Evolutionary conservation across 2,113 vertebrate species (phyloP).

Genomic region (Narcine bancroftii): DNA sequence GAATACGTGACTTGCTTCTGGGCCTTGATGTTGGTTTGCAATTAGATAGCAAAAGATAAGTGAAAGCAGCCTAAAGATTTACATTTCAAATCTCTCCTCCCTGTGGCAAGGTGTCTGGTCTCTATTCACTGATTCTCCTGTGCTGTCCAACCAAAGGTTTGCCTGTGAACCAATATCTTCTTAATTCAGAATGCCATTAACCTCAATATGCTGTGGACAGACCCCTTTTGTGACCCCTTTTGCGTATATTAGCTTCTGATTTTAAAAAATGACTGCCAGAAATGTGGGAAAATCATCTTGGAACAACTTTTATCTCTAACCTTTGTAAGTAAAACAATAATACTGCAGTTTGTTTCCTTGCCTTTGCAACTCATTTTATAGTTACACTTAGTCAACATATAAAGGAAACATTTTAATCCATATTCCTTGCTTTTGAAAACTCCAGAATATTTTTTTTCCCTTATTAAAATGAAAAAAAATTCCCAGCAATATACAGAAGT

Average conservation of each 20-base stretch:
- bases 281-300: neutral
- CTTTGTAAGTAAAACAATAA: neutral
- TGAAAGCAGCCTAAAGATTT: neutral
- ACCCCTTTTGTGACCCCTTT: neutral
- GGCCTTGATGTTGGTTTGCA: neutral
- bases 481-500: too few species aligned
- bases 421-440: neutral
- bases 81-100: neutral
- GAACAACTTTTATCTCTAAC: neutral
- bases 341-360: neutral
- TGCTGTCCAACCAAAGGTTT: neutral
- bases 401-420: neutral
- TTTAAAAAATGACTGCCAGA: neutral
- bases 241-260: neutral
- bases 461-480: too few species aligned
- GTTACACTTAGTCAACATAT: neutral
- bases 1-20: neutral
- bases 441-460: too few species aligned
- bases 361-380: too few species aligned
- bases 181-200: neutral
- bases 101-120: neutral
- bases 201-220: neutral
- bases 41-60: neutral
- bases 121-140: neutral
- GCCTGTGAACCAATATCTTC: neutral